Evolutionary conservation across 2,797 vertebrate genomes (phyloP).

Genomic region (Acanthornis magna): DNA sequence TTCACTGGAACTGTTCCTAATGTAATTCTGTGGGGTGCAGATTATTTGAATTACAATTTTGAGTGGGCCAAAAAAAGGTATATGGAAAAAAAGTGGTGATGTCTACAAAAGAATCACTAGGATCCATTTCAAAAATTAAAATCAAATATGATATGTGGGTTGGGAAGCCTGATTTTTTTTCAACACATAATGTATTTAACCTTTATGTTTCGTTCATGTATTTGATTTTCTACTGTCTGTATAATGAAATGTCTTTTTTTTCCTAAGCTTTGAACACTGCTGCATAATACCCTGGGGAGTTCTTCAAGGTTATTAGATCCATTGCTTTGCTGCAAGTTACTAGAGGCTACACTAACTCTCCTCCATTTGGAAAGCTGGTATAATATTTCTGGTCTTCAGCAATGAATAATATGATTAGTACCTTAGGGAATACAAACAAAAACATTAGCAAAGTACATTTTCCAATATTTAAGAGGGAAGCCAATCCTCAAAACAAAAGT

Average conservation of each 20-base stretch:
- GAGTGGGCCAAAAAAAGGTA: background rate
- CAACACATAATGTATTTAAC: conserved; percentile 13
- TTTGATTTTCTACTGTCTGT: conserved; percentile 46
- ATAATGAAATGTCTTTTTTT: conserved; percentile 41
- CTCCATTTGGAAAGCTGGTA: conserved; percentile 26
- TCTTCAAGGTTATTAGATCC: conserved; percentile 66
- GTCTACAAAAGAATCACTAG: background rate
- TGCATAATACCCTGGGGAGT: conserved; percentile 33
- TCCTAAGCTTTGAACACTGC: background rate
- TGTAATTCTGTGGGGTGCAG: conserved; percentile 26
- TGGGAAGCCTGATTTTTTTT: background rate
- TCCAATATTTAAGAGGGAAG: conserved; percentile 35
- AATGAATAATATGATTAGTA: conserved; percentile 52
- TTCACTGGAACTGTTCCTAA: conserved; percentile 57
- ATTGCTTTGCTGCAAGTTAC: conserved; percentile 38
- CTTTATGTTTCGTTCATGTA: conserved; percentile 21
- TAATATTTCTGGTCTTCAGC: conserved; percentile 42
- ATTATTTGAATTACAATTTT: conserved; percentile 36
- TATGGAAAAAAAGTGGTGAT: background rate
- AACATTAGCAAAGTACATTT: conserved; percentile 34
- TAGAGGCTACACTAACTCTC: background rate
- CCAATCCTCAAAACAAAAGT: conserved; percentile 21
- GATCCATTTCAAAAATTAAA: background rate
- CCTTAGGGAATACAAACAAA: conserved; percentile 48
- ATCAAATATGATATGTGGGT: background rate